Conservation (phyloP, 2,888 invertebrate genomes). For the Sesia apiformis region DNA sequence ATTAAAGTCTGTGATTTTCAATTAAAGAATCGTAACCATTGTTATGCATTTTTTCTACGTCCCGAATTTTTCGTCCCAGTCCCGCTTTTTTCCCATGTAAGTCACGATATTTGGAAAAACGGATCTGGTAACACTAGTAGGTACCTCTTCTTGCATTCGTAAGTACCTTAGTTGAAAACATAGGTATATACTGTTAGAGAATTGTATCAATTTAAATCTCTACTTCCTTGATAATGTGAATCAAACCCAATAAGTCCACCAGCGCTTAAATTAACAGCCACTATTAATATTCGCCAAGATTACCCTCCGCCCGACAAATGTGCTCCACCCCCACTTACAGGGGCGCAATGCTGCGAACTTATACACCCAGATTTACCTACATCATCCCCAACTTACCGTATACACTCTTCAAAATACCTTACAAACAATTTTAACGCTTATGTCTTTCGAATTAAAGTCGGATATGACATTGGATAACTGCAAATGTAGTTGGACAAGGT, state of each 20-base stretch:
- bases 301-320: conserved; percentile 9
- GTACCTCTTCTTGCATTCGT: no score
- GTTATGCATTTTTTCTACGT: no score
- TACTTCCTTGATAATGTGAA: not conserved
- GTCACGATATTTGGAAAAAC: no score
- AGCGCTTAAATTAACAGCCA: conserved; percentile 8
- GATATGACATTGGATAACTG: no score
- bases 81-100: no score
- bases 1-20: no score
- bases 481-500: no score
- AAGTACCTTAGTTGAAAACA: not conserved
- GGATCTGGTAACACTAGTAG: no score
- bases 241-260: not conserved
- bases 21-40: no score
- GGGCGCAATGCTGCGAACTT: conserved; percentile 17
- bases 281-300: conserved; percentile 11
- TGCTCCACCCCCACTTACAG: conserved; percentile 11
- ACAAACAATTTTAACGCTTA: no score
- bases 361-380: conserved; percentile 14
- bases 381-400: conserved; percentile 5
- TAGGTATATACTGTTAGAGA: not conserved
- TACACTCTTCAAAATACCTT: conserved; percentile 3
- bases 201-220: not conserved
- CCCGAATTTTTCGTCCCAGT: no score
- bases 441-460: no score